Conservation (phyloP, 1,140 invertebrate genomes). For the Scaptomyza pallida region DNA sequence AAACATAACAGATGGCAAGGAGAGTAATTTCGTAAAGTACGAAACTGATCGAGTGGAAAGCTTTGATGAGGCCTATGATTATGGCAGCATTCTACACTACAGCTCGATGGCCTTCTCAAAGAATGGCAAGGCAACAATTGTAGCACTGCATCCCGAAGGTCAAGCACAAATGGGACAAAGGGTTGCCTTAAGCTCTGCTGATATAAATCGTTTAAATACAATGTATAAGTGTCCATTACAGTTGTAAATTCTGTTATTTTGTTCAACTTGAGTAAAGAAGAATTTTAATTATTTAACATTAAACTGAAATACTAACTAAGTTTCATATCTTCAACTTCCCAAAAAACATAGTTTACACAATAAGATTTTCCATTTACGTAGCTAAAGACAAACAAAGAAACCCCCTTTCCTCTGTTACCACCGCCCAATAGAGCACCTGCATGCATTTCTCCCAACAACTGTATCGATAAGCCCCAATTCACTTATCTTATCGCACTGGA, state of each 20-base stretch:
- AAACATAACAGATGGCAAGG: constrained; percentile 87
- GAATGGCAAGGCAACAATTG: constrained; percentile 89
- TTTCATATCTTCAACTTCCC: too few relatives aligned
- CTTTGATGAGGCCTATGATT: constrained; percentile 87
- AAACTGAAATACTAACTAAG: too few relatives aligned
- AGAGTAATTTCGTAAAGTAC: constrained; percentile 86
- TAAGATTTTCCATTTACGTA: constrained; percentile 1
- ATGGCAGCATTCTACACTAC: constrained; percentile 89
- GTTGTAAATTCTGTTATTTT: too few relatives aligned
- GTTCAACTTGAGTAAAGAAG: too few relatives aligned
- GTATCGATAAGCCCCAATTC: constrained; percentile 48
- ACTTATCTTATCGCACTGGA: constrained; percentile 68
- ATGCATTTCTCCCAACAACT: constrained; percentile 41
- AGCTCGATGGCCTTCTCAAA: constrained; percentile 88
- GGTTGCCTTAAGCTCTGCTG: constrained; percentile 85
- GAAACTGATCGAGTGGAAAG: constrained; percentile 79
- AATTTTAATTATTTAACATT: too few relatives aligned
- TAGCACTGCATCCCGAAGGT: constrained; percentile 80
- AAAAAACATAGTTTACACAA: too few relatives aligned
- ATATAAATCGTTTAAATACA: constrained; percentile 84
- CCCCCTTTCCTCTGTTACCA: neutral
- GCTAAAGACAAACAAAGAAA: neutral
- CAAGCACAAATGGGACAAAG: constrained; percentile 85
- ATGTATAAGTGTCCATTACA: constrained; percentile 85
- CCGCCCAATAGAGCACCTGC: neutral